phyloP scores from a whole-genome alignment of 2,888 invertebrate genomes.

The Tenthredo amoena region DNA sequence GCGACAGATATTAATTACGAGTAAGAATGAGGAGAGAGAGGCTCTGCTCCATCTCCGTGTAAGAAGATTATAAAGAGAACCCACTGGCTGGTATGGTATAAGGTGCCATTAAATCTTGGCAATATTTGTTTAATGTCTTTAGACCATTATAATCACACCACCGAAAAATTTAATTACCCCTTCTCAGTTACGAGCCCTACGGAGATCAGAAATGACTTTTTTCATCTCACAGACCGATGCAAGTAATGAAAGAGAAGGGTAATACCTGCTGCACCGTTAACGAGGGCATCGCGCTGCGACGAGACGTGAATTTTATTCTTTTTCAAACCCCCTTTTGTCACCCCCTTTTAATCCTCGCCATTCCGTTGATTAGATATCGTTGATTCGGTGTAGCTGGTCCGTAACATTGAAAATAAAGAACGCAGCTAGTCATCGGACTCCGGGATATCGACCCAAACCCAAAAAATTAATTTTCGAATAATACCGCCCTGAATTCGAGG shows the following conservation, averaged over 20 bases:
- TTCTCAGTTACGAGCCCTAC: no score
- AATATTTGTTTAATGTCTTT: conserved; percentile 39
- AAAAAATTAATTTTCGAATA: background rate
- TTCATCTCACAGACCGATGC: background rate
- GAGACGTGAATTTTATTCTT: background rate
- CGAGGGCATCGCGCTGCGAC: background rate
- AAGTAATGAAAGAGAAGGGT: background rate
- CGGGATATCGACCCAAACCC: background rate
- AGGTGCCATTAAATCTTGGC: background rate
- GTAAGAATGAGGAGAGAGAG: background rate
- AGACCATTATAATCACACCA: conserved; percentile 43
- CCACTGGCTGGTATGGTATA: background rate
- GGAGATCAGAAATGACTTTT: background rate
- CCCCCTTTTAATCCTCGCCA: background rate
- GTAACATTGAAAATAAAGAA: background rate
- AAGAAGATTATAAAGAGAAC: background rate
- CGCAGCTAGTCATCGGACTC: no score
- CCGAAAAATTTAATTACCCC: conserved; percentile 34
- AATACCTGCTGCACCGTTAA: background rate
- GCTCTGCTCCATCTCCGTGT: background rate
- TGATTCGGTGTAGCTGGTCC: no score
- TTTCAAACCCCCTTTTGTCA: background rate
- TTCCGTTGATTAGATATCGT: background rate
- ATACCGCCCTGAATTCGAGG: background rate
- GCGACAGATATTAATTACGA: conserved; percentile 39